These are phyloP conservation scores for Drosophila hamatofila DNA, from an alignment of 2,888 invertebrate genomes.

Conservation along the genomic window DNA sequence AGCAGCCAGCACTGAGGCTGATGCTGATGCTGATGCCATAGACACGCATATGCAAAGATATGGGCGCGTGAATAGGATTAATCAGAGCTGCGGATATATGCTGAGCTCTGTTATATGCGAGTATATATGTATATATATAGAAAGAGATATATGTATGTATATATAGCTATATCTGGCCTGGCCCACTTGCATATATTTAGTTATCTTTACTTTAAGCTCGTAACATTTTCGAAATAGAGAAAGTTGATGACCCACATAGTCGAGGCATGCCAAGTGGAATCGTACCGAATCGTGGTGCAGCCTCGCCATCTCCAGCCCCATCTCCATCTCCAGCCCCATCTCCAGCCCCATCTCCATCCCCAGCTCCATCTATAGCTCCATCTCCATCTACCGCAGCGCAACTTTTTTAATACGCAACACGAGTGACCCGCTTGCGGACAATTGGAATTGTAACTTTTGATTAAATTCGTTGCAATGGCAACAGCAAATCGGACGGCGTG, in stretches of 20 bases:
- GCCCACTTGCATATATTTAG: not conserved
- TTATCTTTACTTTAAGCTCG: conserved; percentile 27
- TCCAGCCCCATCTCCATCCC: not conserved
- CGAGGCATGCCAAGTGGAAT: conserved; percentile 16
- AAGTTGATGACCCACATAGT: conserved; percentile 52
- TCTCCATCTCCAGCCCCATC: no score
- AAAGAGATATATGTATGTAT: no score
- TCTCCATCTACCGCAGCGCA: conserved; percentile 42
- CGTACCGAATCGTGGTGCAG: conserved; percentile 2
- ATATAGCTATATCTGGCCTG: not conserved
- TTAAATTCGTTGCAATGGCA: conserved; percentile 81
- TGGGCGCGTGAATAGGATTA: not conserved
- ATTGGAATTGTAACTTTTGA: conserved; percentile 83
- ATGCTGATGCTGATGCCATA: conserved; percentile 16
- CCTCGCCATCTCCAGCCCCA: no score
- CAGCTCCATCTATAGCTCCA: not conserved
- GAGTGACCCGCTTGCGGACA: conserved; percentile 82
- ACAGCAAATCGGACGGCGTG: conserved; percentile 54
- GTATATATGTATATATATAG: no score
- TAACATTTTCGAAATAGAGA: conserved; percentile 39
- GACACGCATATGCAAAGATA: not conserved
- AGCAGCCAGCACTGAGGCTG: conserved; percentile 7
- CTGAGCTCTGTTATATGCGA: not conserved
- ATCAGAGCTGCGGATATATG: not conserved
- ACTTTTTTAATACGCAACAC: conserved; percentile 81